These are phyloP conservation scores for Leptestheria dahalacensis DNA, from an alignment of 1,140 invertebrate species.

Conservation along the genomic window DNA sequence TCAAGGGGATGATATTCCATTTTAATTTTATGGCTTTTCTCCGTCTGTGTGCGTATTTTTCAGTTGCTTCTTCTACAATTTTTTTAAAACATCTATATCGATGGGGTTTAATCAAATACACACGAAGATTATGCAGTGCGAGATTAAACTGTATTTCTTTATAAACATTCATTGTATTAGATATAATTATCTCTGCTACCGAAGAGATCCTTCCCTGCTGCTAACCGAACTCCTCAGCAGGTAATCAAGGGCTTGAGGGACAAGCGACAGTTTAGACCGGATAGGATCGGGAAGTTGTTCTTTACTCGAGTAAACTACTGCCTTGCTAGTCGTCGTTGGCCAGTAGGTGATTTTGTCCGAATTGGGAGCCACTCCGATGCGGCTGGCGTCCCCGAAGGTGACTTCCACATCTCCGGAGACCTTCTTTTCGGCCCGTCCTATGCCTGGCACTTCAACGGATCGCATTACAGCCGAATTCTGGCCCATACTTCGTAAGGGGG, in stretches of 20 bases:
- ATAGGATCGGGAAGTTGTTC: constrained; percentile 8
- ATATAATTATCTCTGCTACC: constrained; percentile 3
- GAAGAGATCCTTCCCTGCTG: neutral
- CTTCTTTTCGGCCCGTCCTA: neutral
- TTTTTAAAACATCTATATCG: constrained; percentile 4
- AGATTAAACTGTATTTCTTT: too few species aligned
- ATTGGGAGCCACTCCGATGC: constrained; percentile 8
- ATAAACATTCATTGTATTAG: too few species aligned
- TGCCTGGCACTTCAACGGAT: neutral
- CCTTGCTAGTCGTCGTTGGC: neutral
- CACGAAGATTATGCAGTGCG: too few species aligned
- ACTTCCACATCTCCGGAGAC: constrained; percentile 11
- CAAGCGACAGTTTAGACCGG: constrained; percentile 9
- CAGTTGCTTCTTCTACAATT: too few species aligned
- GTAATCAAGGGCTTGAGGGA: constrained; percentile 14
- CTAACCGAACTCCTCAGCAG: neutral
- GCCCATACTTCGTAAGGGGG: neutral
- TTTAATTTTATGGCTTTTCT: neutral
- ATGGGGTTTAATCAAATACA: too few species aligned
- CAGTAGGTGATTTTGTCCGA: constrained; percentile 2
- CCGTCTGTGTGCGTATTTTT: too few species aligned
- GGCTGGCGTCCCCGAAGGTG: constrained; percentile 5
- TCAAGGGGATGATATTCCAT: neutral
- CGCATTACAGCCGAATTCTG: neutral
- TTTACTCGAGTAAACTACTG: constrained; percentile 7